Base-by-base conservation (phyloP, 2,113 vertebrate genomes). In the Cervus canadensis region DNA sequence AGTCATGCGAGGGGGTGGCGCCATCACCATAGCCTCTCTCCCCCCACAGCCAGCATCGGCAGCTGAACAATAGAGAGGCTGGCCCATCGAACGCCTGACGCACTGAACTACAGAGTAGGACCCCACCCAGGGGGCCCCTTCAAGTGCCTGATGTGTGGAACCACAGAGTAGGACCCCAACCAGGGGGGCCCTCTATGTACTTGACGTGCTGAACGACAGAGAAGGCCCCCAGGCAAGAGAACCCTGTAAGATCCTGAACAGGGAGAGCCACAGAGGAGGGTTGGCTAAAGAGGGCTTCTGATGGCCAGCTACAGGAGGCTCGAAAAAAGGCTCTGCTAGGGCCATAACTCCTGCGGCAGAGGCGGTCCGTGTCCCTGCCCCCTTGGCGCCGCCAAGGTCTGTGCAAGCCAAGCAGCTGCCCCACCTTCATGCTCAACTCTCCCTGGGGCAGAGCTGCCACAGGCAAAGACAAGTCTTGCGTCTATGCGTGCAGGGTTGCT, bases 341-440 rank as follows among this genome's bases (percentile, higher is more conserved):
- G 62, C 62, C 33, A 9, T 67, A 67, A 36, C 64, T 67, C 8
- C 64, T 21, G 33, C 9, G 9, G 64, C 17, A 0, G 64, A 67
- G 17, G 17, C 64, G 11, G 33, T 36, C 33, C 64, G 6, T 36
- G 64, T 11, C 64, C 64, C n/a, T 21, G 17, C 64, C 19, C n/a
- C 0, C n/a, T 36, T 21, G 64, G n/a, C 1, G 0, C 9, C 2
- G 2, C 4, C n/a, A 71, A n/a, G 56, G 64, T 36, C 64, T 4
- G n/a, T 0, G 4, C 9, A 6, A 71, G 9, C 64, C 64, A 11
- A 71, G 64, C 33, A 11, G 64, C 64, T 71, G n/a, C 17, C 11
- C n/a, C 64, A 36, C 21, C 33, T 67, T 67, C n/a, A 5, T 21
- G 64, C 17, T 67, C 64, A 36, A 67, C 4, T 67, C 2, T 67